phyloP scores from a whole-genome alignment of 2,113 vertebrate genomes.

The Dunckerocampus dactyliophorus region DNA sequence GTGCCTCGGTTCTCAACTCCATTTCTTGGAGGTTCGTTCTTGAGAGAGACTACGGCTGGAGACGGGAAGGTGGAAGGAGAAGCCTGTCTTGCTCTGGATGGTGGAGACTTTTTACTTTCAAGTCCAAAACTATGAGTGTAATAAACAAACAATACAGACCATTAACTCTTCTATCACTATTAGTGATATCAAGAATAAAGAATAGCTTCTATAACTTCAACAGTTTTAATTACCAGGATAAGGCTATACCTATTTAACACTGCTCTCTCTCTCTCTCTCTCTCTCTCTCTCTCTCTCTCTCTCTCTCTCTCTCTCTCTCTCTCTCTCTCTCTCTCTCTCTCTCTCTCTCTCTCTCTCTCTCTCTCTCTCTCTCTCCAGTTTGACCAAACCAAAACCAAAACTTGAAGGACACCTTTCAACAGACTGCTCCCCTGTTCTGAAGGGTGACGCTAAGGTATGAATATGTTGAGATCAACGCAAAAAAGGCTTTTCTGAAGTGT shows the following conservation, averaged over 20 bases:
- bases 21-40: constrained; percentile 48
- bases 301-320: no score
- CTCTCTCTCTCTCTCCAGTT: no score
- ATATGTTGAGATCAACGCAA: not conserved
- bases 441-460: not conserved
- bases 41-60: constrained; percentile 50
- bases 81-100: constrained; percentile 20
- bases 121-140: constrained; percentile 61
- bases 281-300: no score
- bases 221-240: not conserved
- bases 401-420: not conserved
- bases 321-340: no score
- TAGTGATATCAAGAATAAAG: not conserved
- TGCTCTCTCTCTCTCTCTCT: no score
- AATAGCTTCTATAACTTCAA: not conserved
- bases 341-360: no score
- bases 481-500: not conserved
- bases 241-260: not conserved
- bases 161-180: no score
- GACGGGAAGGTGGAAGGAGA: constrained; percentile 65
- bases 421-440: not conserved
- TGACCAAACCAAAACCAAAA: not conserved
- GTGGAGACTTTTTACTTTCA: constrained; percentile 61
- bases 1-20: not conserved
- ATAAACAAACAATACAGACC: not conserved